Evolutionary conservation across 2,888 invertebrate genomes (phyloP).

Genomic region (Nemotelus nigrinus): DNA sequence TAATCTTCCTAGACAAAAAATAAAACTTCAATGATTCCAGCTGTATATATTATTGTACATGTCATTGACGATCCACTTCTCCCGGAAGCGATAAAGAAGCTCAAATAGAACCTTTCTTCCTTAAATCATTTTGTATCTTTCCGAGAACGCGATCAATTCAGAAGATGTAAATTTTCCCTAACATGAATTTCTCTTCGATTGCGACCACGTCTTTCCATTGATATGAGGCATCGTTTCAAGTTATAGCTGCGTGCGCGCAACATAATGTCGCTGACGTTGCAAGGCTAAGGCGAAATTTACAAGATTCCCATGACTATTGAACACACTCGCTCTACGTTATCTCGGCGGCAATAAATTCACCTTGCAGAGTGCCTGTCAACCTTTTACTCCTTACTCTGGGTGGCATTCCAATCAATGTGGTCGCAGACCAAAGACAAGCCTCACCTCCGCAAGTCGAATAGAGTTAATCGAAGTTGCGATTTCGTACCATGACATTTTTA

Average conservation of each 20-base stretch:
- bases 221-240: conserved; percentile 23
- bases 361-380: conserved; percentile 45
- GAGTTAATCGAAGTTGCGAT: conserved; percentile 46
- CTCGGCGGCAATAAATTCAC: conserved; percentile 43
- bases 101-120: neutral
- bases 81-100: too few species aligned
- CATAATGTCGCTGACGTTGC: conserved; percentile 35
- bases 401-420: conserved; percentile 45
- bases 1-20: too few species aligned
- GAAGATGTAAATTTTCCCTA: conserved; percentile 39
- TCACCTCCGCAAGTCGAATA: conserved; percentile 37
- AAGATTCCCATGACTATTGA: conserved; percentile 43
- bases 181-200: conserved; percentile 24
- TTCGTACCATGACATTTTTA: conserved; percentile 45
- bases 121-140: conserved; percentile 36
- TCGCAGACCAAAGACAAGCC: conserved; percentile 17
- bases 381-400: conserved; percentile 46
- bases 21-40: too few species aligned
- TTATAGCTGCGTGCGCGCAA: conserved; percentile 29
- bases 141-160: conserved; percentile 39
- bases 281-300: conserved; percentile 44
- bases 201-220: conserved; percentile 9
- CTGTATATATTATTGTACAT: too few species aligned
- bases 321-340: conserved; percentile 34
- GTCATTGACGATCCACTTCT: too few species aligned